Base-by-base conservation (phyloP, 2,888 invertebrate species). In the Temnothorax unifasciatus region DNA sequence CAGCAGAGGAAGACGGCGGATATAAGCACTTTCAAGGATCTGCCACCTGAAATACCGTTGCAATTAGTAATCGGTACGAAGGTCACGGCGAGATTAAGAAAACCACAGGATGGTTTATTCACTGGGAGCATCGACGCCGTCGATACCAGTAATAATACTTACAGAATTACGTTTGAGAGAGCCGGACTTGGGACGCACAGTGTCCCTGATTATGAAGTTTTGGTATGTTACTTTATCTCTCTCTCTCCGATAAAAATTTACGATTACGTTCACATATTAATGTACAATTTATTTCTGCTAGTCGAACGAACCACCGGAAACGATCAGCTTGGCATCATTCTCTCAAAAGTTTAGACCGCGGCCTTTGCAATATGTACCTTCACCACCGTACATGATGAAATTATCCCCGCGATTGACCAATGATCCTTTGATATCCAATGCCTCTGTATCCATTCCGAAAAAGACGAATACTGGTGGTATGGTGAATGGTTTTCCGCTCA, bases 11-110 rank as follows among this genome's bases (percentile, higher is more conserved):
- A 99, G 95, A 96, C 97, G 0, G 97, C 97, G 9, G 98, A 98
- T 93, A 95, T 98, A 47, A 96, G 96, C 87, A 95, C 94, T 89
- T 96, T 96, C 89, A 98, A 98, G 95, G 99, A 99, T 95, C 96
- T 99, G 90, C 99, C 99, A 3, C 96, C 97, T 90, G 99, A 99
- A 96, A 98, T 99, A 92, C 99, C 99, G 3, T 96, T 99, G 95
- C 98, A 99, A 90, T 95, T 99, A 88, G 98, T 99, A 15, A 98
- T 99, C 89, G 99, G 99, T 18, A 99, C 99, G 11, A 99, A 99
- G 96, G 98, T 98, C 3, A 97, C 98, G 79, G 99, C 99, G 11
- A 96, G 99, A 86, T 95, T 99, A 90, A 96, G 99, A 44, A 97
- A 97, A 94, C 99, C 99, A 3, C 99, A 99, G 95, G 99, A 99